Evolutionary conservation across 2,888 invertebrate genomes (phyloP).

Genomic region (Leucania comma): DNA sequence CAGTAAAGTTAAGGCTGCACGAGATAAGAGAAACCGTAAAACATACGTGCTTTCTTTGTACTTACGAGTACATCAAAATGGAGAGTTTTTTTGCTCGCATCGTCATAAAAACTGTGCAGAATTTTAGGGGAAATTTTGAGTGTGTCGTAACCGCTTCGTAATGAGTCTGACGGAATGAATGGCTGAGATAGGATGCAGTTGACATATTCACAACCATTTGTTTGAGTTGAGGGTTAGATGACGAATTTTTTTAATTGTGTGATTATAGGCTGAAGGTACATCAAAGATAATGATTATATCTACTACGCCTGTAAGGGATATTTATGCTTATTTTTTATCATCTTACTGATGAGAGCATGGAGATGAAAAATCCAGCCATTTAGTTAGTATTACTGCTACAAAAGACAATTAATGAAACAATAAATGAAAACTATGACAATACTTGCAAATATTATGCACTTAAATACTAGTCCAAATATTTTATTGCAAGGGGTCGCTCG

Average conservation of each 20-base stretch:
- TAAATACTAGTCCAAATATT: too few relatives aligned
- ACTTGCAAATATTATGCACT: too few relatives aligned
- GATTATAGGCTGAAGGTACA: not conserved
- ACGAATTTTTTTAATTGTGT: constrained; percentile 22
- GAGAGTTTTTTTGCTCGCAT: constrained; percentile 59
- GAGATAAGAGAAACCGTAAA: constrained; percentile 78
- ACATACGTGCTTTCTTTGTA: constrained; percentile 81
- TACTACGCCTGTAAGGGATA: not conserved
- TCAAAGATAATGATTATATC: not conserved
- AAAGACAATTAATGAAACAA: too few relatives aligned
- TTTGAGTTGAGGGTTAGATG: constrained; percentile 16
- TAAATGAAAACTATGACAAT: too few relatives aligned
- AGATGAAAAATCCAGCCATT: too few relatives aligned
- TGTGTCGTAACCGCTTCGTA: constrained; percentile 26
- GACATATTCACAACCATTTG: constrained; percentile 43
- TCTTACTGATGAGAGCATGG: too few relatives aligned
- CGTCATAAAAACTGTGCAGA: constrained; percentile 44
- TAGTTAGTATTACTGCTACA: too few relatives aligned
- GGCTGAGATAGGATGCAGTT: constrained; percentile 53
- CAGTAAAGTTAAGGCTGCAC: constrained; percentile 73
- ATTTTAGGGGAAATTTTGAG: constrained; percentile 35
- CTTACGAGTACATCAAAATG: constrained; percentile 69
- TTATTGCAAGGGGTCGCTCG: too few relatives aligned
- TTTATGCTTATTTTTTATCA: too few relatives aligned
- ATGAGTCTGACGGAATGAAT: constrained; percentile 50